Evolutionary conservation across 2,888 invertebrate genomes (phyloP).

Genomic region (Ectemnius lituratus): DNA sequence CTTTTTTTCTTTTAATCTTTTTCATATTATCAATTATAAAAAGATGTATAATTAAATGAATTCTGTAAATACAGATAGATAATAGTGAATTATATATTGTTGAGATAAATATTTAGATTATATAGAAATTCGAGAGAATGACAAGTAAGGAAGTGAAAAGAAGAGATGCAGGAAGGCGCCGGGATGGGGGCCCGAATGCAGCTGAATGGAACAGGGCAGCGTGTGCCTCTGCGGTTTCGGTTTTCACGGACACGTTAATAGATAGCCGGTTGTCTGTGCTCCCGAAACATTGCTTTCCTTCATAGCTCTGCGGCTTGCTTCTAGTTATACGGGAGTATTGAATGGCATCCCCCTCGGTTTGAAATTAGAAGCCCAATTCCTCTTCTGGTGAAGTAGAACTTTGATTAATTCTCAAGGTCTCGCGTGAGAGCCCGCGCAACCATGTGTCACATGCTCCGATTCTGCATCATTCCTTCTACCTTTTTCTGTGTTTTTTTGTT

Average conservation of each 20-base stretch:
- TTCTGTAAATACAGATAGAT: no score
- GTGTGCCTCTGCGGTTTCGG: conserved; percentile 44
- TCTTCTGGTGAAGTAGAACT: conserved; percentile 2
- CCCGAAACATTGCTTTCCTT: conserved; percentile 41
- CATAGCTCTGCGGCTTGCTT: conserved; percentile 55
- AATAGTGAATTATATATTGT: no score
- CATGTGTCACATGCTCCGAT: not conserved
- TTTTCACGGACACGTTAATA: conserved; percentile 44
- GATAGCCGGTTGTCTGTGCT: conserved; percentile 35
- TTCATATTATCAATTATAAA: no score
- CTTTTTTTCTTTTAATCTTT: no score
- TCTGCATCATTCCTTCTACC: no score
- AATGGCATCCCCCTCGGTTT: conserved; percentile 56
- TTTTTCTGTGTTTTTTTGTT: no score
- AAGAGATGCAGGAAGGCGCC: conserved; percentile 42
- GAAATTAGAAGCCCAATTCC: conserved; percentile 25
- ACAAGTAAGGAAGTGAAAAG: not conserved
- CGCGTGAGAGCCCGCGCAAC: no score
- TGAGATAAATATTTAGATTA: no score
- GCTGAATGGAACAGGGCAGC: no score
- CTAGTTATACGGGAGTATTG: conserved; percentile 70
- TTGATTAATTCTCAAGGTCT: no score
- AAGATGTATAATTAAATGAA: no score
- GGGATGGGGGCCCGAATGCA: conserved; percentile 16
- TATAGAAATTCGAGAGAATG: not conserved